Evolutionary conservation across 2,888 invertebrate species (phyloP), one percentile per base, ranked within the genome.

Genomic region (Eristalinus aeneus): DNA sequence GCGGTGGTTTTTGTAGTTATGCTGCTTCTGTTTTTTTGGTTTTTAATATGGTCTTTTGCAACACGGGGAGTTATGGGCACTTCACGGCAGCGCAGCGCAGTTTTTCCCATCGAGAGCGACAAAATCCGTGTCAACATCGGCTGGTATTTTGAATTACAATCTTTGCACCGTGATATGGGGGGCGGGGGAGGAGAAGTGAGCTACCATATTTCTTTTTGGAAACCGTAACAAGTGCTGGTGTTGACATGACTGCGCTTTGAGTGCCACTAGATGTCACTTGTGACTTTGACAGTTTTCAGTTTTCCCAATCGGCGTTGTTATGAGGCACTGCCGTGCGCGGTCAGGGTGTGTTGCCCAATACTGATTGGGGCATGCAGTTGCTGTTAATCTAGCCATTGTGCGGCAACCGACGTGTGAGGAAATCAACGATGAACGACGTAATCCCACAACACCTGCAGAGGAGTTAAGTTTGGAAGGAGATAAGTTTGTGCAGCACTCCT

Each of bases 21-120:
- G 58, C 23, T n/a, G 16, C 36, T n/a, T 56, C 23, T 4, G 53
- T 34, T 23, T 27, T n/a, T 34, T 34, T 31, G 22, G 16, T 34
- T 34, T 34, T 34, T 34, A 20, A 31, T 34, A 20, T 56, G 60
- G 65, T 39, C 31, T 65, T 72, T 79, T 72, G 72, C 72, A 79
- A 72, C 34, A n/a, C 58, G 60, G 31, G 60, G 31, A 71, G 69
- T 78, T 64, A 64, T 78, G 58, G 46, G 64, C 22, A 71, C 36
- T 64, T 71, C 16, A 32, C 27, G 58, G 31, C 32, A 34, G 22
- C 12, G 65, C 34, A n/a, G 22, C 46, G 46, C 27, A 46, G 46
- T 39, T 46, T 67, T 75, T 68, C 23, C 58, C 23, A 8, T 2
- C 27, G 34, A 20, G 27, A 46, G 27, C 27, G 46, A 46, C 27